These are phyloP conservation scores for Lordiphosa andalusiaca DNA, from an alignment of 2,888 invertebrate genomes.

Conservation along the genomic window DNA sequence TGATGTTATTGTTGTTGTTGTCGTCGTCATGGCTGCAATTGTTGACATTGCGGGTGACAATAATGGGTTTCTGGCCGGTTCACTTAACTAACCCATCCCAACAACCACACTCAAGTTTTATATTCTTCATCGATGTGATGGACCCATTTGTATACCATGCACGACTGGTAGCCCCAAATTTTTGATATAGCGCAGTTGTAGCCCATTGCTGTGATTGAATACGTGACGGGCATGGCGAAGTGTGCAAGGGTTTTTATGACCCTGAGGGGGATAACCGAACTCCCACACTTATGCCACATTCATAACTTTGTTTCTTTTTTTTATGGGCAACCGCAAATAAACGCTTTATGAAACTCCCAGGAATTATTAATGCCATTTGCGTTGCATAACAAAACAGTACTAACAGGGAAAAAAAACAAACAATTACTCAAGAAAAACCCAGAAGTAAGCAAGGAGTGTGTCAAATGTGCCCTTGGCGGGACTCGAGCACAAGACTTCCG, in stretches of 20 bases:
- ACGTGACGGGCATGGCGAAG: slow-evolving; percentile 56
- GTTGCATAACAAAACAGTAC: slow-evolving; percentile 24
- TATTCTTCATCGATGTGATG: slow-evolving; percentile 28
- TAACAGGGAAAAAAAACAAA: slow-evolving; percentile 18
- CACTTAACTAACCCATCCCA: slow-evolving; percentile 57
- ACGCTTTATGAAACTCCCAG: slow-evolving; percentile 57
- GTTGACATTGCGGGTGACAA: slow-evolving; percentile 76
- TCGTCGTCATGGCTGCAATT: slow-evolving; percentile 71
- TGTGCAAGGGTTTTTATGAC: slow-evolving; percentile 67
- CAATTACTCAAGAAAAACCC: slow-evolving; percentile 27
- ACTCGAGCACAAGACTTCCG: slow-evolving; percentile 4
- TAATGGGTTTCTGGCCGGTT: slow-evolving; percentile 47
- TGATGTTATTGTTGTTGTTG: slow-evolving; percentile 28
- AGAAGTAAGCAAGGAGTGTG: background rate
- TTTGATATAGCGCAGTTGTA: slow-evolving; percentile 74
- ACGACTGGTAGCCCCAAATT: slow-evolving; percentile 55
- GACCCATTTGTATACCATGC: slow-evolving; percentile 65
- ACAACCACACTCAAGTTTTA: slow-evolving; percentile 35
- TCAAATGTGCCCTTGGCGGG: background rate
- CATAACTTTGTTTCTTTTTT: slow-evolving; percentile 22
- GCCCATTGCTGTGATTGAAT: slow-evolving; percentile 75
- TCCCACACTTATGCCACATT: background rate
- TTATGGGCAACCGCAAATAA: slow-evolving; percentile 51
- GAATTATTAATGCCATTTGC: slow-evolving; percentile 27
- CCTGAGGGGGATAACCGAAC: slow-evolving; percentile 16